Percentiles rank a stretch among this genome's conserved stretches.
phyloP scores from a whole-genome alignment of 2,888 invertebrate species.

The Chrysolina haemoptera region DNA sequence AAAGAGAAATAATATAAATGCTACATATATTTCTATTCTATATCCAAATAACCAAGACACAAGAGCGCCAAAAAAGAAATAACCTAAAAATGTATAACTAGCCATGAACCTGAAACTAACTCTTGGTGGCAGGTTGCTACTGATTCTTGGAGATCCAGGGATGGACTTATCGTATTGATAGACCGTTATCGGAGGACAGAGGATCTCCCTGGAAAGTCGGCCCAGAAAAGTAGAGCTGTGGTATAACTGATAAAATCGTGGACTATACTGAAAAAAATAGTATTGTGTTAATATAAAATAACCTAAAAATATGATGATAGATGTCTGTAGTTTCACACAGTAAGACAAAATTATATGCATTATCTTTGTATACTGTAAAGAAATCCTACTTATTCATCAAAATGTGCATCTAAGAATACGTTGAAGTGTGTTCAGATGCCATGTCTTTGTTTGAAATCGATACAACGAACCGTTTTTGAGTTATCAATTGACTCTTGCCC shows the following conservation, averaged over 20 bases:
- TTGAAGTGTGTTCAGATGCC: too few relatives aligned
- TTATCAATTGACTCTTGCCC: too few relatives aligned
- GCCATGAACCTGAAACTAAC: slow-evolving; percentile 79
- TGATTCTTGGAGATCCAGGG: slow-evolving; percentile 73
- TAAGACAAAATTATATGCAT: too few relatives aligned
- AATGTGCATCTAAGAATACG: too few relatives aligned
- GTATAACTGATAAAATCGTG: slow-evolving; percentile 78
- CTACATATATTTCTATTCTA: slow-evolving; percentile 71
- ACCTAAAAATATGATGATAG: too few relatives aligned
- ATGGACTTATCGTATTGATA: slow-evolving; percentile 76
- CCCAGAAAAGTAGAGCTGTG: slow-evolving; percentile 77
- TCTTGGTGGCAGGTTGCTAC: slow-evolving; percentile 77
- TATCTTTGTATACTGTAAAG: too few relatives aligned
- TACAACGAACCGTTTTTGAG: too few relatives aligned
- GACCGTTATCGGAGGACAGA: slow-evolving; percentile 76
- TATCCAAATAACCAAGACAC: slow-evolving; percentile 73
- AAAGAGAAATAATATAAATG: slow-evolving; percentile 71
- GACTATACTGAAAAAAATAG: slow-evolving; percentile 76
- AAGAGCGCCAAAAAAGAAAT: slow-evolving; percentile 72
- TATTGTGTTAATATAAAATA: not conserved
- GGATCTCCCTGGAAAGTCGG: slow-evolving; percentile 75
- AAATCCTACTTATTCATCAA: too few relatives aligned
- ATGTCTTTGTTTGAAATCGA: too few relatives aligned
- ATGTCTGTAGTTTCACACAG: too few relatives aligned
- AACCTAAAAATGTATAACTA: slow-evolving; percentile 74